Evolutionary conservation across 2,797 vertebrate species (phyloP).

Genomic region (Sorex maritimensis): DNA sequence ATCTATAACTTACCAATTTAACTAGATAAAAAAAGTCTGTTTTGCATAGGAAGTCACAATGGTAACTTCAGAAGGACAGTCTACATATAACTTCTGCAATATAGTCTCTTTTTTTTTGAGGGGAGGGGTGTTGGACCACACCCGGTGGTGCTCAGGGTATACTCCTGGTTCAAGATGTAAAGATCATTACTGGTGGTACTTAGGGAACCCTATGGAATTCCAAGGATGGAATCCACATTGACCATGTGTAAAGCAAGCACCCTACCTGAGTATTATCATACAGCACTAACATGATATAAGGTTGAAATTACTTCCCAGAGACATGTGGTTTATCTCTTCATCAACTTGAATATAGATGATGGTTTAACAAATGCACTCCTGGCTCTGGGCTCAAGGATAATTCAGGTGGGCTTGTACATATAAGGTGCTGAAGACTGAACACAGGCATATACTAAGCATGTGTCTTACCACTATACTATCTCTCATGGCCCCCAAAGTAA

Average conservation of each 20-base stretch:
- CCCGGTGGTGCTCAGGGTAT: too few relatives aligned
- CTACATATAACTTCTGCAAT: not conserved
- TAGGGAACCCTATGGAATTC: too few relatives aligned
- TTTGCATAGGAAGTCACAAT: not conserved
- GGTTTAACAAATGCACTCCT: not conserved
- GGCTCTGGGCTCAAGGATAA: too few relatives aligned
- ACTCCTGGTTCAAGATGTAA: too few relatives aligned
- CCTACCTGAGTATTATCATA: too few relatives aligned
- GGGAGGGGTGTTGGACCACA: too few relatives aligned
- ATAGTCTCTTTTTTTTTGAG: too few relatives aligned
- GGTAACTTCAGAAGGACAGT: not conserved
- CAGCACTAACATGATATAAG: not conserved
- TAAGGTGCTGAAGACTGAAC: too few relatives aligned
- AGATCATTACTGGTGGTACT: too few relatives aligned
- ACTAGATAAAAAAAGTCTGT: not conserved
- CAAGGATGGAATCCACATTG: too few relatives aligned
- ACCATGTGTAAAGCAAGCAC: too few relatives aligned
- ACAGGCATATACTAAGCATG: too few relatives aligned
- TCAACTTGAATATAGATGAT: not conserved
- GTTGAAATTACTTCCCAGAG: not conserved
- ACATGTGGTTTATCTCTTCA: not conserved
- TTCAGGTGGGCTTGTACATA: not conserved
- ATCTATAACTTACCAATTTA: not conserved
- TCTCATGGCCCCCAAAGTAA: not conserved
- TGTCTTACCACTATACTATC: not conserved